These are phyloP conservation scores for Tetranychus piercei DNA, from an alignment of 2,888 invertebrate species.

Conservation along the genomic window DNA sequence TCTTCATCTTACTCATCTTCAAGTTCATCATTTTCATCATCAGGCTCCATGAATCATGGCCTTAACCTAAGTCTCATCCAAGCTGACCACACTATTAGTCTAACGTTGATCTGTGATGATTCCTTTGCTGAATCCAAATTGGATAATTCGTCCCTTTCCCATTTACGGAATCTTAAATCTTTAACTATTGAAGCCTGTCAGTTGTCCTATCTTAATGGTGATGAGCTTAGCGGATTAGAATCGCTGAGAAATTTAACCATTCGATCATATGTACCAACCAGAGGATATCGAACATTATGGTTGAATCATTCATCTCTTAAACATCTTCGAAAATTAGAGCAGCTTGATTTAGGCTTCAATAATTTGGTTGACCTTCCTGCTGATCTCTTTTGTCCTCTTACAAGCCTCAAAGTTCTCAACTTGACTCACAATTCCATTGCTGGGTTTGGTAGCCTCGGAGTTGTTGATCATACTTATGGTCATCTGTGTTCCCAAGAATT, in stretches of 20 bases:
- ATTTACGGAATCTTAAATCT: constrained; percentile 51
- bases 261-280: constrained; percentile 55
- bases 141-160: constrained; percentile 26
- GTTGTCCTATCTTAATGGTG: constrained; percentile 26
- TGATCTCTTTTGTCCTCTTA: constrained; percentile 42
- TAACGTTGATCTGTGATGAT: constrained; percentile 49
- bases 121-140: constrained; percentile 24
- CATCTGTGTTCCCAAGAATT: constrained; percentile 30
- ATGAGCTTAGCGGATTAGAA: constrained; percentile 44
- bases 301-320: constrained; percentile 27
- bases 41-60: too few relatives aligned
- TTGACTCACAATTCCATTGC: constrained; percentile 54
- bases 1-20: constrained; percentile 13
- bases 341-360: constrained; percentile 27
- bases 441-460: constrained; percentile 19
- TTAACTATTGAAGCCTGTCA: constrained; percentile 60
- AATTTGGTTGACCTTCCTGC: constrained; percentile 38
- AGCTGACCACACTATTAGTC: constrained; percentile 57
- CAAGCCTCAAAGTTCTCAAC: constrained; percentile 42
- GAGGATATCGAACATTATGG: constrained; percentile 43
- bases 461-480: constrained; percentile 21
- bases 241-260: constrained; percentile 48
- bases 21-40: too few relatives aligned
- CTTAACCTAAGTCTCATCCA: constrained; percentile 64
- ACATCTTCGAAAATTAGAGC: constrained; percentile 25